Base-by-base conservation (phyloP, 2,113 vertebrate genomes). In the Elephas maximus region DNA sequence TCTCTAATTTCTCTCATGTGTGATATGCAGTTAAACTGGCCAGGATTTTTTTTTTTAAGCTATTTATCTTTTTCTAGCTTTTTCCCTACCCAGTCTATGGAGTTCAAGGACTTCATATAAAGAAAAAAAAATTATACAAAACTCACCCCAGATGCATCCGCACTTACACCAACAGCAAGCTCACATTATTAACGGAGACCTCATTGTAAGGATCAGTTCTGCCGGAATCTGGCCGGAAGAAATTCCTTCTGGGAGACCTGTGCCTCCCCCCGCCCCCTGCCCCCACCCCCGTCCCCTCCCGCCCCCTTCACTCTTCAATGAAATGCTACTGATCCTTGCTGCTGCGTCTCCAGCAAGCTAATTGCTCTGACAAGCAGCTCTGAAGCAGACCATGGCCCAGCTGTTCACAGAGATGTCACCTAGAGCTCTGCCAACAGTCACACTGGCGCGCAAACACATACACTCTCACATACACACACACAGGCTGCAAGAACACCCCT, bases 331-430 rank as follows among this genome's bases (percentile, higher is more conserved):
- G 86, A 96, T 98, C 94, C 93, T 77, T 67, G 97, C 95, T 94
- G 95, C 97, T 82, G 97, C 93, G 33, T 96, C 98, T 97, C 93
- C 93, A 41, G 97, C 97, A 96, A 98, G 98, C 98, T 98, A 97
- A 98, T 88, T 97, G 98, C 98, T 99, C 97, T 97, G 98, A 98
- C 92, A 93, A 97, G 98, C 98, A 80, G 97, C 97, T 98, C 98
- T 37, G 98, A 98, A 97, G 98, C 98, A 83, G 95, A 98, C 98
- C 98, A 96, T 97, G 96, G 98, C 97, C 98, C 98, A 98, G 98
- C 99, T 98, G 98, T 91, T 99, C 96, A 65, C 94, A 98, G 97
- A 98, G 98, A 98, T 98, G 98, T 97, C 98, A 99, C 51, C 90
- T 82, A 95, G 94, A 97, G 98, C 98, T 98, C 98, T 98, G 98